Evolutionary conservation across 2,888 invertebrate genomes (phyloP).

Genomic region (Byasa hedistus): DNA sequence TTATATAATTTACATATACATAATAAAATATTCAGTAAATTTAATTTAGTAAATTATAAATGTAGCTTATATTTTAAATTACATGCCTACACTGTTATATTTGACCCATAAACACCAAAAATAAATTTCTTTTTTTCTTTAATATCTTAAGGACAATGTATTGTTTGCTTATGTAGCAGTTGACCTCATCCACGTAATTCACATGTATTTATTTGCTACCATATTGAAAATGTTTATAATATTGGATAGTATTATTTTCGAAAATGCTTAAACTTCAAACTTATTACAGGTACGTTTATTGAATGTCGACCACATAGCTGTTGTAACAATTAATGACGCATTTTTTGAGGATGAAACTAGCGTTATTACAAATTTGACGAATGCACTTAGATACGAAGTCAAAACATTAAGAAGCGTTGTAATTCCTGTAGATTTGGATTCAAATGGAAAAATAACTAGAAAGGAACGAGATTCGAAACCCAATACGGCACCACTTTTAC

Average conservation of each 20-base stretch:
- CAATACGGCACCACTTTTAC: slow-evolving; percentile 49
- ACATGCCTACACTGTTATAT: not conserved
- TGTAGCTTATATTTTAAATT: not conserved
- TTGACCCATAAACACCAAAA: slow-evolving; percentile 29
- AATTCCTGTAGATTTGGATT: slow-evolving; percentile 44
- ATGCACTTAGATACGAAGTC: slow-evolving; percentile 61
- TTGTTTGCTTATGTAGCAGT: slow-evolving; percentile 35
- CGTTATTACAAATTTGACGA: slow-evolving; percentile 53
- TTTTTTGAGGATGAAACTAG: slow-evolving; percentile 61
- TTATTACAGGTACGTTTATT: slow-evolving; percentile 70
- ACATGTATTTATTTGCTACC: slow-evolving; percentile 36
- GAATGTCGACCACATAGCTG: slow-evolving; percentile 60
- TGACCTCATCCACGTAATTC: slow-evolving; percentile 37
- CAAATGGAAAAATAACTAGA: slow-evolving; percentile 36
- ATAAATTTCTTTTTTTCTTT: slow-evolving; percentile 22
- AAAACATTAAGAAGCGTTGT: slow-evolving; percentile 63
- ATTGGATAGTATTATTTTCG: slow-evolving; percentile 28
- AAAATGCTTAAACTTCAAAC: not conserved
- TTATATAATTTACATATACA: slow-evolving; percentile 16
- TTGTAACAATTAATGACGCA: slow-evolving; percentile 61
- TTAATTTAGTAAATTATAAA: not conserved
- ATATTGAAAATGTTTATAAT: slow-evolving; percentile 32
- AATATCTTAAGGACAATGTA: slow-evolving; percentile 27
- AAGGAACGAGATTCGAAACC: slow-evolving; percentile 39
- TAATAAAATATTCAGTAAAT: not conserved